Evolutionary conservation across 2,113 vertebrate species (phyloP).

Genomic region (Cariama cristata): DNA sequence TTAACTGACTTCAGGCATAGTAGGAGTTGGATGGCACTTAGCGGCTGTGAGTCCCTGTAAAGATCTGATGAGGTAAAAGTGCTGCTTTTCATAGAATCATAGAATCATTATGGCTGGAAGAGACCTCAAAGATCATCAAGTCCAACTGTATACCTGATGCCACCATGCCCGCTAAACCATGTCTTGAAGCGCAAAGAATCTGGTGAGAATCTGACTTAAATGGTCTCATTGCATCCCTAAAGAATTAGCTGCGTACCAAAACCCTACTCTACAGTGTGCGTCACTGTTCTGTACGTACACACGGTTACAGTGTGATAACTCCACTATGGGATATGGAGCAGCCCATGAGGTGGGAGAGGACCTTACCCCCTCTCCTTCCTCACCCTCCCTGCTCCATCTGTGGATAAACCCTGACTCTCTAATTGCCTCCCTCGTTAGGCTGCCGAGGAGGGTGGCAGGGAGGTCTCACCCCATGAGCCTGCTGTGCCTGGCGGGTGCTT

Average conservation of each 20-base stretch:
- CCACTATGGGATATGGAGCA: background rate
- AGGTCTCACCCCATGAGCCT: background rate
- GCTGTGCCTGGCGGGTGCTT: background rate
- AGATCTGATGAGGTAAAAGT: background rate
- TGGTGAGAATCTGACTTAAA: background rate
- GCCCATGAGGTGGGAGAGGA: background rate
- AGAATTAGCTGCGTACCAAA: background rate
- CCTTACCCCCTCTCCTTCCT: background rate
- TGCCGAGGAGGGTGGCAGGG: fast-evolving
- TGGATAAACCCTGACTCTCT: background rate
- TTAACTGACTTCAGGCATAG: background rate
- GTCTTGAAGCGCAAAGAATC: too few species aligned
- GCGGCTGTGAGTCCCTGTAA: background rate
- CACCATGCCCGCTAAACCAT: too few species aligned
- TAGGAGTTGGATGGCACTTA: background rate
- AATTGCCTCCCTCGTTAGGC: background rate
- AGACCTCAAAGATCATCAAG: too few species aligned
- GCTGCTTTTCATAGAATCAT: background rate
- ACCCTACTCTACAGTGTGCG: fast-evolving
- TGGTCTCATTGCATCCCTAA: background rate
- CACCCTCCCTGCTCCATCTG: background rate
- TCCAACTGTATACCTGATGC: too few species aligned
- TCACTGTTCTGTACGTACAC: fast-evolving
- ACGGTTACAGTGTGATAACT: background rate
- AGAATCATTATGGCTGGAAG: too few species aligned